These are phyloP conservation scores for Hyles euphorbiae DNA, from an alignment of 1,140 invertebrate genomes.

Conservation along the genomic window DNA sequence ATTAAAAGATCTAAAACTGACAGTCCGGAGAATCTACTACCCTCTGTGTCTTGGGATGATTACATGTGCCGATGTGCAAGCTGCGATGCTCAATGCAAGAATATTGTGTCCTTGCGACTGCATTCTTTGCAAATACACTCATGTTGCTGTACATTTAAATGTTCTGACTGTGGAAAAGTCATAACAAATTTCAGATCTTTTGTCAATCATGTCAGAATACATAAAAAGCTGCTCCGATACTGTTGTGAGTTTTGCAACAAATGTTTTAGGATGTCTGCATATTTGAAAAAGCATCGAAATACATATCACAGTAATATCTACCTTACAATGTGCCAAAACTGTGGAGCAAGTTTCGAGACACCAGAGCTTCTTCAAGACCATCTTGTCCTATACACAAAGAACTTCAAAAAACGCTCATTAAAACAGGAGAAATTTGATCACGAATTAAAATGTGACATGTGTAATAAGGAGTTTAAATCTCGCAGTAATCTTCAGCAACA, in stretches of 20 bases:
- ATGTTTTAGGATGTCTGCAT: slow-evolving; percentile 31
- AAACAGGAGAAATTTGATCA: slow-evolving; percentile 22
- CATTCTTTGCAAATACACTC: slow-evolving; percentile 60
- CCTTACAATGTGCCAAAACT: slow-evolving; percentile 46
- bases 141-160: slow-evolving; percentile 55
- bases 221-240: slow-evolving; percentile 46
- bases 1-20: slow-evolving; percentile 14
- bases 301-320: slow-evolving; percentile 34
- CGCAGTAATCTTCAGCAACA: slow-evolving; percentile 56
- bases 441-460: slow-evolving; percentile 55
- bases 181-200: slow-evolving; percentile 44
- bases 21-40: slow-evolving; percentile 3
- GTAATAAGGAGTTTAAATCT: slow-evolving; percentile 60
- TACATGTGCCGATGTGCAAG: slow-evolving; percentile 54
- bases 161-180: slow-evolving; percentile 50
- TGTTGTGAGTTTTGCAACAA: slow-evolving; percentile 63
- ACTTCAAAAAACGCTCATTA: slow-evolving; percentile 22
- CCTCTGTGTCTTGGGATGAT: slow-evolving; percentile 48
- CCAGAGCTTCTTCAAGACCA: slow-evolving; percentile 51
- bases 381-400: slow-evolving; percentile 37
- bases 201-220: slow-evolving; percentile 46
- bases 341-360: slow-evolving; percentile 46
- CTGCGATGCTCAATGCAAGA: slow-evolving; percentile 61
- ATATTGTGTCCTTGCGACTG: slow-evolving; percentile 46
- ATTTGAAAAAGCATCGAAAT: slow-evolving; percentile 46